These are phyloP conservation scores for Bubo scandiacus DNA, from an alignment of 2,113 vertebrate species.

Conservation along the genomic window DNA sequence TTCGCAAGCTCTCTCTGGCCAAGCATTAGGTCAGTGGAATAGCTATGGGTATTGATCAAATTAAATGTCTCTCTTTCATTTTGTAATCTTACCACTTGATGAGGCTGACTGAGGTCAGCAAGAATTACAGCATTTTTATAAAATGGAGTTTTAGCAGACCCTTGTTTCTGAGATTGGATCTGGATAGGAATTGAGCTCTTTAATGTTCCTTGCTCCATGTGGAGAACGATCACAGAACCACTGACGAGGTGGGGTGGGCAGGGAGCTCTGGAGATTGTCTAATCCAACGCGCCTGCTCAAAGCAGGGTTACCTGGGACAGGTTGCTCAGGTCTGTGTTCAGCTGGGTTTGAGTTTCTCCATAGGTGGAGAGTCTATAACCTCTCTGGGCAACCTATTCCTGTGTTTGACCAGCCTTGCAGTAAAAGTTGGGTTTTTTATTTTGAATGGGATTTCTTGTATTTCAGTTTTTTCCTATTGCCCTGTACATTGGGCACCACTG, in stretches of 20 bases:
- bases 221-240: neutral
- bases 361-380: neutral
- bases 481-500: neutral
- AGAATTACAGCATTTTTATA: neutral
- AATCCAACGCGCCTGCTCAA: neutral
- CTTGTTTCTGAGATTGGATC: neutral
- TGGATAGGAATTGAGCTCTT: neutral
- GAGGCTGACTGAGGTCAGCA: neutral
- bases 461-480: neutral
- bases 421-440: neutral
- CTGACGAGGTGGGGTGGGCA: neutral
- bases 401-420: neutral
- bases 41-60: neutral
- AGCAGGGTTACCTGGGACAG: neutral
- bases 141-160: neutral
- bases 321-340: neutral
- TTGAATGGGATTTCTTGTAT: neutral
- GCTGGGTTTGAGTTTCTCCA: neutral
- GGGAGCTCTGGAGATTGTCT: neutral
- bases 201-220: neutral
- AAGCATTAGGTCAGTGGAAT: neutral
- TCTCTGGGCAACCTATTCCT: neutral
- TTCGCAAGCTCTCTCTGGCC: neutral
- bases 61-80: neutral
- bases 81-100: neutral